Evolutionary conservation across 2,113 vertebrate species (phyloP), one percentile per base, ranked within the genome.

Genomic region (Cololabis saira): DNA sequence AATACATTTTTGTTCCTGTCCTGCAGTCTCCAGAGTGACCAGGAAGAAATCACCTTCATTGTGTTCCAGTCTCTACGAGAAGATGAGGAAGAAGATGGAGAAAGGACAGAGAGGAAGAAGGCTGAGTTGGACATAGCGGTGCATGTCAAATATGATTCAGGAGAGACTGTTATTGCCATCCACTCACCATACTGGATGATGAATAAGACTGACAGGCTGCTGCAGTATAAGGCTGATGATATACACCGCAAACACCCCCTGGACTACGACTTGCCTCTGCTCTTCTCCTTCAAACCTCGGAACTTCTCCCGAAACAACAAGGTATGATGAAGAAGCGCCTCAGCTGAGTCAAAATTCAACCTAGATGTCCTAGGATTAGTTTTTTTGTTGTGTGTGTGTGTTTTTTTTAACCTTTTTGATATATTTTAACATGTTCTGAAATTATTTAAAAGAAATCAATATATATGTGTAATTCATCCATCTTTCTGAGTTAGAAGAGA

Each of bases 111-210:
- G 33, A 76, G 57, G 54, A 81, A 74, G 16, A 94, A 87, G 60
- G 86, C 90, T 12, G 95, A 98, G 65, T 84, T 99, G 64, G 96
- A 98, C 79, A 96, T 99, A 80, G 96, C 95, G 30, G 79, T 98
- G 27, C 96, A 97, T 0, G 87, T 98, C 67, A 94, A 93, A 60
- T 96, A 96, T 18, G 93, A 93, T 50, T 85, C 78, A n/a, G 96
- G 96, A 44, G 95, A 98, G 83, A 90, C 92, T 11, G 51, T 94
- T 77, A 71, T 98, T 64, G 94, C 93, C 41, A 88, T 99, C 84
- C 95, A 98, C 74, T 96, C 96, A 53, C 96, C 98, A 0, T 99
- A 99, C 53, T 99, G 98, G 98, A 97, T 99, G 97, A 91, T 98
- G 56, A 99, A 99, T 89, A 98, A 98, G 90, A 99, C 98, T 0